phyloP scores from a whole-genome alignment of 2,888 invertebrate species.

The Psylliodes chrysocephalus region DNA sequence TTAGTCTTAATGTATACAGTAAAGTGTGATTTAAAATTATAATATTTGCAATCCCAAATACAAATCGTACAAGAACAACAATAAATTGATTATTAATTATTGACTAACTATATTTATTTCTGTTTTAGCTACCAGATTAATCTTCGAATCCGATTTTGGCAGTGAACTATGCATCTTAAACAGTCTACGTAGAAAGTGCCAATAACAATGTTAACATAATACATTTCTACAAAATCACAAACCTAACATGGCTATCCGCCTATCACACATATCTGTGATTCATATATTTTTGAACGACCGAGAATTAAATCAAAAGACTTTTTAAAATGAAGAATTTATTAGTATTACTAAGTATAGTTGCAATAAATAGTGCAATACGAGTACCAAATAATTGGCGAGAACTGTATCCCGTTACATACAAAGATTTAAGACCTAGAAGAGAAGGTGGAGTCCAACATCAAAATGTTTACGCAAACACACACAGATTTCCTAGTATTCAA shows the following conservation, averaged over 20 bases:
- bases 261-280: slow-evolving; percentile 13
- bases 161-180: background rate
- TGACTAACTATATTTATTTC: background rate
- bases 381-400: slow-evolving; percentile 45
- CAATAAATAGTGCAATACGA: slow-evolving; percentile 41
- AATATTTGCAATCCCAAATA: background rate
- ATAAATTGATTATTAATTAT: background rate
- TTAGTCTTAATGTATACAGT: no score
- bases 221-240: slow-evolving; percentile 5
- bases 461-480: background rate
- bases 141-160: background rate
- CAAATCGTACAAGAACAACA: background rate
- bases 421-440: slow-evolving; percentile 24
- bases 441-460: background rate
- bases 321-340: slow-evolving; percentile 48
- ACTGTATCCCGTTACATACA: slow-evolving; percentile 1
- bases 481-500: background rate
- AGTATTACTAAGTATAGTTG: slow-evolving; percentile 40
- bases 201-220: slow-evolving; percentile 11
- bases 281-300: slow-evolving; percentile 2
- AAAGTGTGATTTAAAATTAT: no score
- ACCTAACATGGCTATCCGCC: slow-evolving; percentile 14
- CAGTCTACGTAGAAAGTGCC: background rate
- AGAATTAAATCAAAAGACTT: slow-evolving; percentile 33
- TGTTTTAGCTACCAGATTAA: background rate